phyloP scores from a whole-genome alignment of 2,797 vertebrate genomes.

The Linurgus olivaceus region DNA sequence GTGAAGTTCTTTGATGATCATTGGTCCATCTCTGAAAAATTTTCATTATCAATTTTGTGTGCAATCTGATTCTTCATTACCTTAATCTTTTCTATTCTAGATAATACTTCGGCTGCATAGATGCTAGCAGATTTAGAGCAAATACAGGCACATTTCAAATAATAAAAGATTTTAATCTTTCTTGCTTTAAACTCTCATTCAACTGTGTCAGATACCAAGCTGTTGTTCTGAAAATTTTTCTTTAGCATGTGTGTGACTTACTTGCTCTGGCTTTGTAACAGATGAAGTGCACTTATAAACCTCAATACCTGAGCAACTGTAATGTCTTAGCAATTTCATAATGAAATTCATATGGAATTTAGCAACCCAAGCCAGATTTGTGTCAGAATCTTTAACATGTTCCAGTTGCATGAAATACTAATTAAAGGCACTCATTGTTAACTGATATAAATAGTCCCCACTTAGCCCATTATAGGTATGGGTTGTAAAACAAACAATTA shows the following conservation, averaged over 20 bases:
- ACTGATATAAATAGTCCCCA: conserved; percentile 80
- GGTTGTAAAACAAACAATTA: conserved; percentile 79
- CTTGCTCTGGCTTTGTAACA: conserved; percentile 9
- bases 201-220: neutral
- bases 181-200: neutral
- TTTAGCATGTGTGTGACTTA: neutral
- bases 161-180: neutral
- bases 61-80: neutral
- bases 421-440: conserved; percentile 82
- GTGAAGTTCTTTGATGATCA: neutral
- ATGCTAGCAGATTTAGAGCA: neutral
- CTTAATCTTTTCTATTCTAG: neutral
- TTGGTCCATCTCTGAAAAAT: neutral
- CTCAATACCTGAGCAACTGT: conserved; percentile 67
- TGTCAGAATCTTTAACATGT: conserved; percentile 80
- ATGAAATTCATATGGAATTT: conserved; percentile 83
- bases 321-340: conserved; percentile 72
- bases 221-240: neutral
- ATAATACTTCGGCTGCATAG: neutral
- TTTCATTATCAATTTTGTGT: neutral
- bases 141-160: neutral
- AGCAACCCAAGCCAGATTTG: conserved; percentile 76
- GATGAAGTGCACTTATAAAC: conserved; percentile 53
- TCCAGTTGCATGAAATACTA: conserved; percentile 79
- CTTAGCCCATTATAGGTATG: conserved; percentile 76